phyloP scores from a whole-genome alignment of 2,797 vertebrate genomes.

The Phoeniculus purpureus region DNA sequence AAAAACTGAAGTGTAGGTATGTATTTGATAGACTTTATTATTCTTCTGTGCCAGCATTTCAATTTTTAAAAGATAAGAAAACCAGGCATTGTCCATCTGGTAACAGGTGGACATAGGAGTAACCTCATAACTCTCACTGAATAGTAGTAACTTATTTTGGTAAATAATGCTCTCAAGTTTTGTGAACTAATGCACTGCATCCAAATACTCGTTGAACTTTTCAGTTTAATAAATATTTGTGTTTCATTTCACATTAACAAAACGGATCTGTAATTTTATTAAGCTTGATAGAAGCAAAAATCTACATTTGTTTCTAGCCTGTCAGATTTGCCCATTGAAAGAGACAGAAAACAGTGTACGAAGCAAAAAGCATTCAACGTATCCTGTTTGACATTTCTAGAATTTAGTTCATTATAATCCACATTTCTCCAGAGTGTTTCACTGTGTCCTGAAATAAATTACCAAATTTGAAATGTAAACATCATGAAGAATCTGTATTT shows the following conservation, averaged over 20 bases:
- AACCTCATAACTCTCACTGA: neutral
- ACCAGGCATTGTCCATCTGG: neutral
- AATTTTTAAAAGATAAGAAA: neutral
- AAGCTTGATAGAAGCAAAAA: neutral
- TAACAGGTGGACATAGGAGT: neutral
- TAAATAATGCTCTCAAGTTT: neutral
- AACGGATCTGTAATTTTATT: neutral
- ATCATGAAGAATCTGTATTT: neutral
- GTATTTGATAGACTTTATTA: neutral
- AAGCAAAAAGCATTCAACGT: neutral
- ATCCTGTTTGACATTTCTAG: neutral
- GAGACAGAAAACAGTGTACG: neutral
- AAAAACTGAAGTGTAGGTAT: slow-evolving; percentile 3
- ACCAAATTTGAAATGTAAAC: neutral
- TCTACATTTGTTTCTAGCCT: neutral
- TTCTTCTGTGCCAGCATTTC: neutral
- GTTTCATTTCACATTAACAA: neutral
- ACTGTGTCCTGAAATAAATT: neutral
- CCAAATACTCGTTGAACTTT: neutral
- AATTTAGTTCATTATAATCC: neutral
- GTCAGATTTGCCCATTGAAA: neutral
- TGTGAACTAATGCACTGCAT: neutral
- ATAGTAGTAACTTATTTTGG: neutral
- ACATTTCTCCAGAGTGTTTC: neutral
- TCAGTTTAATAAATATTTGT: neutral